A percentile compares a stretch with the other conserved stretches of the same genome.
Conservation (phyloP, 1,140 invertebrate genomes). For the Teleopsis dalmanni region DNA sequence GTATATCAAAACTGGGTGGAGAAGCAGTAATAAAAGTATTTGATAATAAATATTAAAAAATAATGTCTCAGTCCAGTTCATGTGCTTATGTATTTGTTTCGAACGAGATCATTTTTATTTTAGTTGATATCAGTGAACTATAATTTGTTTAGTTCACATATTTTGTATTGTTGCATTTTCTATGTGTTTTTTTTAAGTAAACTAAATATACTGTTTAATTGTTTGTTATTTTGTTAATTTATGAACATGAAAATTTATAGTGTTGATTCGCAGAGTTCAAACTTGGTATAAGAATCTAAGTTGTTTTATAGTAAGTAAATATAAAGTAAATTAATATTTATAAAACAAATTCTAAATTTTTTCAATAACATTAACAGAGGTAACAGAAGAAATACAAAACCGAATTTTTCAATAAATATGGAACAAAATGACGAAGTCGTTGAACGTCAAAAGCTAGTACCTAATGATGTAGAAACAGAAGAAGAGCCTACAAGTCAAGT, state of each 20-base stretch:
- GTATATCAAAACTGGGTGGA: too few relatives aligned
- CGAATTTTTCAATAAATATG: conserved; percentile 17
- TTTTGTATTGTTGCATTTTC: too few relatives aligned
- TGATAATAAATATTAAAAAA: too few relatives aligned
- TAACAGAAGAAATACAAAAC: not conserved
- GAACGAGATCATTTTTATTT: too few relatives aligned
- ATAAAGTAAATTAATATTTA: not conserved
- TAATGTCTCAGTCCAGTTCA: too few relatives aligned
- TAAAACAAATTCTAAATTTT: not conserved
- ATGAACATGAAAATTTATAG: not conserved
- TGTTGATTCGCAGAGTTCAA: not conserved
- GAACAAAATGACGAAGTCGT: conserved; percentile 43
- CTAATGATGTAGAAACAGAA: conserved; percentile 33
- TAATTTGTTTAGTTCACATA: too few relatives aligned
- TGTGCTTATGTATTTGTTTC: too few relatives aligned
- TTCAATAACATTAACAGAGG: not conserved
- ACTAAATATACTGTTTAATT: too few relatives aligned
- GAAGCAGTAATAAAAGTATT: too few relatives aligned
- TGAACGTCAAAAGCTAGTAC: conserved; percentile 38
- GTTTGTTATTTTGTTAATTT: too few relatives aligned
- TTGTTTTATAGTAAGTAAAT: not conserved
- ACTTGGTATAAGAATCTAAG: not conserved
- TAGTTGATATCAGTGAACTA: too few relatives aligned
- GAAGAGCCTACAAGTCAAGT: conserved; percentile 23
- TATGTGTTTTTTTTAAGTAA: too few relatives aligned